Percentiles rank a stretch among this genome's conserved stretches.
Conservation (phyloP, 2,113 vertebrate genomes). For the Odocoileus virginianus region DNA sequence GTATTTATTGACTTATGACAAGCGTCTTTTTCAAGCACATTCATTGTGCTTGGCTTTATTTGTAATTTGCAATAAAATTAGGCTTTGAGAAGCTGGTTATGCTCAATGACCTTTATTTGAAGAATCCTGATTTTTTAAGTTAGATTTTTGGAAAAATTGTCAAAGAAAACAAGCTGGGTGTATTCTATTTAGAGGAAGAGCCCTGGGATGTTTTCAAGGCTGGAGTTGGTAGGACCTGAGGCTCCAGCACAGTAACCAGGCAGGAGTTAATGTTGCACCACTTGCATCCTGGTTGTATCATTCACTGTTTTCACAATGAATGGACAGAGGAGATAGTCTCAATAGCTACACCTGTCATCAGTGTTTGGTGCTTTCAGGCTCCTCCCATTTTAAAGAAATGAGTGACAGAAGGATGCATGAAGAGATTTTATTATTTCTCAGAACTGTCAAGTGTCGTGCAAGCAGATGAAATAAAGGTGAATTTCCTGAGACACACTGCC, state of each 20-base stretch:
- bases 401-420: neutral
- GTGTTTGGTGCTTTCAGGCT: neutral
- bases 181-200: neutral
- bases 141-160: neutral
- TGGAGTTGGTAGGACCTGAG: neutral
- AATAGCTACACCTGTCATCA: neutral
- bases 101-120: slow-evolving; percentile 16
- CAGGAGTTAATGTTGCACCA: accelerated
- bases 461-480: neutral
- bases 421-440: neutral
- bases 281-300: neutral
- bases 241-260: neutral
- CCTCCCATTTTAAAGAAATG: neutral
- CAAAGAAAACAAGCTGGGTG: neutral
- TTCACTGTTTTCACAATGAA: neutral
- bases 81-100: neutral
- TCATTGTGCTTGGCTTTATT: neutral
- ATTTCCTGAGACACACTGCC: neutral
- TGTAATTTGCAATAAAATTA: neutral
- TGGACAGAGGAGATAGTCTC: neutral
- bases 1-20: neutral
- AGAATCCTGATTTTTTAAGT: neutral
- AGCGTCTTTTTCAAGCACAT: neutral
- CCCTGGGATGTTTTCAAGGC: neutral
- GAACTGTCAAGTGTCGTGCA: neutral